Evolutionary conservation across 2,113 vertebrate genomes (phyloP).

Genomic region (Dissostichus mawsoni): DNA sequence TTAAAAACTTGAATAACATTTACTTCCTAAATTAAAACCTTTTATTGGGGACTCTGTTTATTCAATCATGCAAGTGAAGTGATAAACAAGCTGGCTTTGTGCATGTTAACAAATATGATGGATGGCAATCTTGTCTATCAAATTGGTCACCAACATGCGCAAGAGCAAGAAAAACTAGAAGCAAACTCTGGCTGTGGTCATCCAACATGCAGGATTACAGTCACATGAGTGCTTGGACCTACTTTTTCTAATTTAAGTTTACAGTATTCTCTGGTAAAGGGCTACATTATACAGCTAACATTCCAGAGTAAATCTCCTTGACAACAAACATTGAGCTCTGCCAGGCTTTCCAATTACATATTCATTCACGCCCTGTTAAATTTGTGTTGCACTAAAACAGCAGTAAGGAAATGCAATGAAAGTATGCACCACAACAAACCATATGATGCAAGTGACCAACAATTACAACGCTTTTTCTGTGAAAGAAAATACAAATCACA

Average conservation of each 20-base stretch:
- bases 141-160: not conserved
- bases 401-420: conserved; percentile 6
- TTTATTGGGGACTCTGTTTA: not conserved
- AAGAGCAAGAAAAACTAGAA: not conserved
- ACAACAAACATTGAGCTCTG: conserved; percentile 29
- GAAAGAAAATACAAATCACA: conserved; percentile 23
- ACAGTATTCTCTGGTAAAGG: not conserved
- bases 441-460: conserved; percentile 2
- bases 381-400: conserved; percentile 42
- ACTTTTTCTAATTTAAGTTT: not conserved
- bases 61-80: not conserved
- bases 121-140: not conserved
- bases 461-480: conserved; percentile 5
- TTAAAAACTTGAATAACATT: not conserved
- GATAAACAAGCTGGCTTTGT: not conserved
- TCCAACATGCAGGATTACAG: not conserved
- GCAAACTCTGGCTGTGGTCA: not conserved
- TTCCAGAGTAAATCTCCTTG: not conserved
- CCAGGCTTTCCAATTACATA: conserved; percentile 31
- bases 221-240: too few relatives aligned
- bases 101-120: not conserved
- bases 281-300: not conserved
- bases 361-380: conserved; percentile 22
- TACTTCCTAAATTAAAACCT: not conserved
- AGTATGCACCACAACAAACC: not conserved